Evolutionary conservation across 2,797 vertebrate species (phyloP).

Genomic region (Bovichtus diacanthus): DNA sequence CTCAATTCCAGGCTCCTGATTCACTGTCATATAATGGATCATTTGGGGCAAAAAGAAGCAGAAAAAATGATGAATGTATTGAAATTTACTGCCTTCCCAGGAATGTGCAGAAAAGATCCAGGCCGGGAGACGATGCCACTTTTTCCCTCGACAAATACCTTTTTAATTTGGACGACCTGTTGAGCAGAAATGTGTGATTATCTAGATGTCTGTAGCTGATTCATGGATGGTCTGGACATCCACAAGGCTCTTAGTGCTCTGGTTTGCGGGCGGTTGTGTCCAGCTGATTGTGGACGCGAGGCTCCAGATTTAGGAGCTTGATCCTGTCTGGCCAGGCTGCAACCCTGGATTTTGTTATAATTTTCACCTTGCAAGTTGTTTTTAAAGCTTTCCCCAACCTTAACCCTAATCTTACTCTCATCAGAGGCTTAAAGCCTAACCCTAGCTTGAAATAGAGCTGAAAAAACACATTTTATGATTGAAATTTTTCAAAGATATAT

Average conservation of each 20-base stretch:
- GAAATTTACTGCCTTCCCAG: conserved; percentile 79
- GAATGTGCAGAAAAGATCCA: conserved; percentile 75
- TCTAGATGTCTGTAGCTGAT: conserved; percentile 56
- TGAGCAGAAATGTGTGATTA: conserved; percentile 64
- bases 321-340: conserved; percentile 52
- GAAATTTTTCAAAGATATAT: conserved; percentile 56
- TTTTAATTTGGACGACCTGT: conserved; percentile 69
- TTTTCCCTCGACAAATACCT: conserved; percentile 58
- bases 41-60: conserved; percentile 77
- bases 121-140: conserved; percentile 55
- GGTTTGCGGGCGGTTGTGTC: conserved; percentile 62
- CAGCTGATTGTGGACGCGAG: conserved; percentile 67
- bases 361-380: conserved; percentile 71
- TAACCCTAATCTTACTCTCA: conserved; percentile 72
- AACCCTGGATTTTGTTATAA: conserved; percentile 64
- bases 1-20: conserved; percentile 78
- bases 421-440: conserved; percentile 55
- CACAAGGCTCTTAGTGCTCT: conserved; percentile 44
- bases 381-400: conserved; percentile 68
- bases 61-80: conserved; percentile 71
- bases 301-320: conserved; percentile 66
- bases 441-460: conserved; percentile 64
- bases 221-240: conserved; percentile 50
- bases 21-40: conserved; percentile 85
- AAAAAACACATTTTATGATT: conserved; percentile 68